phyloP scores from a whole-genome alignment of 2,888 invertebrate genomes.

The Punctoribates punctum region DNA sequence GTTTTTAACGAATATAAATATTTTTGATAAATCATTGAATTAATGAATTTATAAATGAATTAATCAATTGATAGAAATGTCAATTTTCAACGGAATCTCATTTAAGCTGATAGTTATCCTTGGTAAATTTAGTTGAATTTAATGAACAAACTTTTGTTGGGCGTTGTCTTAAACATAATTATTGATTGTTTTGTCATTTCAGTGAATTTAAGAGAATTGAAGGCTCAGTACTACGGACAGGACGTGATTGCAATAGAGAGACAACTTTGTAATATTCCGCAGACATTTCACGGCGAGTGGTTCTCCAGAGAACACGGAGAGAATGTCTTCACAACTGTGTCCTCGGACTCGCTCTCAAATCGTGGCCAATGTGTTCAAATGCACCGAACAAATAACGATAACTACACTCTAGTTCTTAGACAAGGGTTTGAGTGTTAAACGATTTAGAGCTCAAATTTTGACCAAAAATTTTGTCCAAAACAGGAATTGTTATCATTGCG shows the following conservation, averaged over 20 bases:
- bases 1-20: too few relatives aligned
- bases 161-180: conserved; percentile 13
- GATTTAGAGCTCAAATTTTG: not conserved
- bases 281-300: conserved; percentile 78
- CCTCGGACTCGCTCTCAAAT: conserved; percentile 71
- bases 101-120: not conserved
- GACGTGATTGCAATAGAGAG: not conserved
- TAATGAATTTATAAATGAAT: too few relatives aligned
- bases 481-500: conserved; percentile 71
- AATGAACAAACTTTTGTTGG: not conserved
- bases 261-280: conserved; percentile 62
- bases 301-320: conserved; percentile 83
- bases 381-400: conserved; percentile 68
- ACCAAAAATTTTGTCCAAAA: not conserved
- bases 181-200: not conserved
- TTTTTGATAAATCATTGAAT: too few relatives aligned
- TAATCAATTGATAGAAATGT: not conserved
- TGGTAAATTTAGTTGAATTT: not conserved
- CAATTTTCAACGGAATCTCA: not conserved
- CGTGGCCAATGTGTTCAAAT: conserved; percentile 58
- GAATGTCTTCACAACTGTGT: conserved; percentile 76
- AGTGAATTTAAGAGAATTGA: not conserved
- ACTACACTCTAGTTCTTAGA: conserved; percentile 76
- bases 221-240: conserved; percentile 8
- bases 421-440: conserved; percentile 56